Percentiles rank a stretch among this genome's conserved stretches.
Conservation (phyloP, 2,888 invertebrate species). For the Suillia variegata region DNA sequence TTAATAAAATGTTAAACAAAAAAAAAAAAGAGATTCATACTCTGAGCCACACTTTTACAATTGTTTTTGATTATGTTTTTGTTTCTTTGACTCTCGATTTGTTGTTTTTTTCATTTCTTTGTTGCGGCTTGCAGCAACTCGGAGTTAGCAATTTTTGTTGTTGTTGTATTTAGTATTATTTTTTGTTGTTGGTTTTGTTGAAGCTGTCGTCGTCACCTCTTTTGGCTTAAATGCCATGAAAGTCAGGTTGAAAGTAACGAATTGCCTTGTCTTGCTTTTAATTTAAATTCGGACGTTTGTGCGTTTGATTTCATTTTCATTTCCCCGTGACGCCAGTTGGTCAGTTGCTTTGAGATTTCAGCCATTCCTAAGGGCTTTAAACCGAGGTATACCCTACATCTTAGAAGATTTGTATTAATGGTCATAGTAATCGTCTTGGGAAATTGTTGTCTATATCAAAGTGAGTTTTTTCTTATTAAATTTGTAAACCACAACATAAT, state of each 20-base stretch:
- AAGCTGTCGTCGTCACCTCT: neutral
- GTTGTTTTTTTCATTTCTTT: neutral
- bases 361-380: too few relatives aligned
- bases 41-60: neutral
- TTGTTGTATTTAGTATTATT: neutral
- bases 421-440: too few relatives aligned
- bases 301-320: neutral
- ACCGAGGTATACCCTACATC: too few relatives aligned
- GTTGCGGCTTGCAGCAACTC: neutral
- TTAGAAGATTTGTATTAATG: too few relatives aligned
- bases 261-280: constrained; percentile 7
- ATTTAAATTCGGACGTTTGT: constrained; percentile 13
- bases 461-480: too few relatives aligned
- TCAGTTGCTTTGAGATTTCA: too few relatives aligned
- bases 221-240: neutral
- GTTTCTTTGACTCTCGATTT: neutral
- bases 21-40: too few relatives aligned
- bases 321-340: too few relatives aligned
- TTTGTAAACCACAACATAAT: too few relatives aligned
- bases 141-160: neutral
- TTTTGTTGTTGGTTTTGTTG: too few relatives aligned
- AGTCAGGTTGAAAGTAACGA: neutral
- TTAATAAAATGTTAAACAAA: too few relatives aligned
- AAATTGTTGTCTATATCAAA: too few relatives aligned
- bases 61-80: neutral